These are phyloP conservation scores for Eupeodes corollae DNA, from an alignment of 1,140 invertebrate species.

Conservation along the genomic window DNA sequence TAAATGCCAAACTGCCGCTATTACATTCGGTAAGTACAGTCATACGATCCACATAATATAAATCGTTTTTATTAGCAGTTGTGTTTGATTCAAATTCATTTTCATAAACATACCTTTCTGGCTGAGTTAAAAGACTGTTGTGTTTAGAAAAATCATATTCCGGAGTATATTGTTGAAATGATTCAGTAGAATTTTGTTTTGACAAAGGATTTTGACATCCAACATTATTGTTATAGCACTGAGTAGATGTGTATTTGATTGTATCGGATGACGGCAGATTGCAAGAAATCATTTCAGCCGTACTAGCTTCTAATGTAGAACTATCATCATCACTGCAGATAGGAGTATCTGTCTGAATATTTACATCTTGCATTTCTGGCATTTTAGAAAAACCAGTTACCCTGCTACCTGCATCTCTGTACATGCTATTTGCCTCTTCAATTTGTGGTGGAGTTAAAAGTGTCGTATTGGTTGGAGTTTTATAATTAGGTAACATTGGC, in stretches of 20 bases:
- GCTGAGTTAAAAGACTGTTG: too few relatives aligned
- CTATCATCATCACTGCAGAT: slow-evolving; percentile 38
- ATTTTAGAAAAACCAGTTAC: background rate
- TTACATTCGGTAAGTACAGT: slow-evolving; percentile 13
- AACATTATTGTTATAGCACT: too few relatives aligned
- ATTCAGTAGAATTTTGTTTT: background rate
- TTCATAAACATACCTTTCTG: too few relatives aligned
- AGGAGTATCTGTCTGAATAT: slow-evolving; percentile 63
- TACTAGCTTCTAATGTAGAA: slow-evolving; percentile 5
- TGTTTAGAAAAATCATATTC: too few relatives aligned
- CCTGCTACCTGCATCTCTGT: background rate
- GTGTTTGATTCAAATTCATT: too few relatives aligned
- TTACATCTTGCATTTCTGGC: slow-evolving; percentile 58
- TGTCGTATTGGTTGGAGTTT: background rate
- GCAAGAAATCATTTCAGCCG: too few relatives aligned
- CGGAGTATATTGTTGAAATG: background rate
- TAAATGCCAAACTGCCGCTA: slow-evolving; percentile 1
- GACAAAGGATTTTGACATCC: too few relatives aligned
- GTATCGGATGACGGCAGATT: too few relatives aligned
- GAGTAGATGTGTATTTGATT: too few relatives aligned
- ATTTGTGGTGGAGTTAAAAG: slow-evolving; percentile 19
- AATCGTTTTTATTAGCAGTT: slow-evolving; percentile 12
- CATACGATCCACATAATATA: slow-evolving; percentile 18
- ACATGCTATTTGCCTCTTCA: background rate
- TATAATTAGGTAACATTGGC: too few relatives aligned